Evolutionary conservation across 2,113 vertebrate genomes (phyloP).

Genomic region (Melanocharis versteri): DNA sequence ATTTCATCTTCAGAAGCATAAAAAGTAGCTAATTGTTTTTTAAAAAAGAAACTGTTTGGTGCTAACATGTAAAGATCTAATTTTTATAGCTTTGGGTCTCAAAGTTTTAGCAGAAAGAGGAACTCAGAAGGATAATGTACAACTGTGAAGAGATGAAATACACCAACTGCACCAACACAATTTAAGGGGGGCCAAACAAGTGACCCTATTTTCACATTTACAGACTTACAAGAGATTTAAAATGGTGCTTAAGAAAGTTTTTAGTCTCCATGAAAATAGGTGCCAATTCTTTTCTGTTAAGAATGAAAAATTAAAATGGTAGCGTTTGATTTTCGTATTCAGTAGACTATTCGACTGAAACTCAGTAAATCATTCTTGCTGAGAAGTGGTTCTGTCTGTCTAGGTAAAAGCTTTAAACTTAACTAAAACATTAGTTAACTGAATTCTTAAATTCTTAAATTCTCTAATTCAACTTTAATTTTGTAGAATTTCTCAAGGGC

Average conservation of each 20-base stretch:
- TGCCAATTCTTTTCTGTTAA: not conserved
- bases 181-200: not conserved
- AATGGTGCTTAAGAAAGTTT: not conserved
- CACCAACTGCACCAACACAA: not conserved
- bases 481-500: not conserved
- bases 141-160: not conserved
- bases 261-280: not conserved
- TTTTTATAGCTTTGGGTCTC: not conserved
- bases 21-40: not conserved
- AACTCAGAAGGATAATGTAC: not conserved
- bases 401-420: not conserved
- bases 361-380: not conserved
- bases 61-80: not conserved
- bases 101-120: not conserved
- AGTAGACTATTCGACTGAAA: not conserved
- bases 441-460: not conserved
- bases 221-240: not conserved
- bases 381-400: not conserved
- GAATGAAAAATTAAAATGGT: not conserved
- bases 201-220: not conserved
- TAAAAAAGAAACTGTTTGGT: not conserved
- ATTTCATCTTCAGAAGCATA: not conserved
- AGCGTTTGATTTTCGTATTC: not conserved
- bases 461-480: not conserved
- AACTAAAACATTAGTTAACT: not conserved